Base-by-base conservation (phyloP, 2,888 invertebrate species). In the Steinernema carpocapsae region DNA sequence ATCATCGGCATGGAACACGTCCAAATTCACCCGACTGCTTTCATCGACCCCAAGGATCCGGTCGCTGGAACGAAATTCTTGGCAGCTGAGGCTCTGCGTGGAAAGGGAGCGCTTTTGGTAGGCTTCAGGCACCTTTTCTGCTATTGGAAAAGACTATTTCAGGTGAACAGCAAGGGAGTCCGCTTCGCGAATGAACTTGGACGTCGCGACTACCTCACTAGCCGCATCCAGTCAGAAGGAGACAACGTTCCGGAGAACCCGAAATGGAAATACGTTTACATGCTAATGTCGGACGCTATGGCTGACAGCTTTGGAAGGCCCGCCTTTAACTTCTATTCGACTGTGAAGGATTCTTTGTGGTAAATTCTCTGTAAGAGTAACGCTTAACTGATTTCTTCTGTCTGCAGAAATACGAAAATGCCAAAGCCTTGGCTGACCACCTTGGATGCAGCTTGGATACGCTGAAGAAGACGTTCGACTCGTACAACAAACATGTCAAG, bases 61-160 rank as follows among this genome's bases (percentile, higher is more conserved):
- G 70, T 52, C 0, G 86, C 79, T 1, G 70, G 51, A 19, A 88
- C 87, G 2, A 87, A 87, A 73, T 87, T 87, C 76, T 76, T 87
- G 48, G 87, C 87, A 0, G 87, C 87, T 14, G 87, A 87, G 71
- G 87, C 87, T 24, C 77, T 87, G 22, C 76, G 87, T 14, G 87
- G 87, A 72, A 86, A 85, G 72, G 87, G 87, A 37, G 85, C 85
- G 6, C 71, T 87, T 26, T 74, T 84, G 78, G 84, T 85, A 29
- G 70, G 76, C 59, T 1, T 45, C 42, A 3, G 37, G n/a, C n/a
- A n/a, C n/a, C n/a, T n/a, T n/a, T n/a, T n/a, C n/a, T n/a, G n/a
- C n/a, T n/a, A n/a, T n/a, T n/a, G n/a, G n/a, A n/a, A n/a, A n/a
- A n/a, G n/a, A n/a, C n/a, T n/a, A n/a, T n/a, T 37, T 71, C 32